Base-by-base conservation (phyloP, 2,113 vertebrate genomes). In the Gymnobelideus leadbeateri region DNA sequence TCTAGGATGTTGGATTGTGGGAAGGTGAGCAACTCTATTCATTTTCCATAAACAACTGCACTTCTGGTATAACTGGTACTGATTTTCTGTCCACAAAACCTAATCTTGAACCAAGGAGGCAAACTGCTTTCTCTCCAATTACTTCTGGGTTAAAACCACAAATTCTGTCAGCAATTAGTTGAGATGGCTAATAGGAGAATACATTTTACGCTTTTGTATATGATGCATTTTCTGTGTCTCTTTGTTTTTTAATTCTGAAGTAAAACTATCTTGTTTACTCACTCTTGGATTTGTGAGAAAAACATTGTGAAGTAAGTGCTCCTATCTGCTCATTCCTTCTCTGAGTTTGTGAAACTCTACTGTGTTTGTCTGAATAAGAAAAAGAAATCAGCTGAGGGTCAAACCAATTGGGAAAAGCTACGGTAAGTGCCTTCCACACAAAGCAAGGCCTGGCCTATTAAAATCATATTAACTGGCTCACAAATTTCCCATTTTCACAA, bases 401-500 rank as follows among this genome's bases (percentile, higher is more conserved):
- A 89, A 89, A 55, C 77, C 0, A 3, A 93, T 0, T 93, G 96
- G 89, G 89, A 19, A 95, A 95, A 93, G 55, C 97, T 97, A 97
- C 61, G 53, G 90, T 57, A 96, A 77, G 91, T 92, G 93, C 61
- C 84, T 7, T 23, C 25, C 92, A 93, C 3, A 77, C 94, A 98
- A 96, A 97, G 90, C 96, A 96, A 97, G 46, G 28, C 28, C 92
- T 84, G 6, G 24, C 96, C 94, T 98, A 91, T 97, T 98, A 98
- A 98, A 97, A 95, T 97, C 97, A 49, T 94, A 97, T 98, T 97
- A 98, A 98, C 98, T 96, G 96, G 94, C 95, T 98, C 97, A 97
- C 94, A 96, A 92, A 97, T 91, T 98, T 98, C 53, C 93, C 91
- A 96, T 98, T 98, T 98, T 96, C 96, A 95, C 94, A 93, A 95